Evolutionary conservation across 2,113 vertebrate species (phyloP), one percentile per base, ranked within the genome.

Genomic region (Nesogale talazaci): DNA sequence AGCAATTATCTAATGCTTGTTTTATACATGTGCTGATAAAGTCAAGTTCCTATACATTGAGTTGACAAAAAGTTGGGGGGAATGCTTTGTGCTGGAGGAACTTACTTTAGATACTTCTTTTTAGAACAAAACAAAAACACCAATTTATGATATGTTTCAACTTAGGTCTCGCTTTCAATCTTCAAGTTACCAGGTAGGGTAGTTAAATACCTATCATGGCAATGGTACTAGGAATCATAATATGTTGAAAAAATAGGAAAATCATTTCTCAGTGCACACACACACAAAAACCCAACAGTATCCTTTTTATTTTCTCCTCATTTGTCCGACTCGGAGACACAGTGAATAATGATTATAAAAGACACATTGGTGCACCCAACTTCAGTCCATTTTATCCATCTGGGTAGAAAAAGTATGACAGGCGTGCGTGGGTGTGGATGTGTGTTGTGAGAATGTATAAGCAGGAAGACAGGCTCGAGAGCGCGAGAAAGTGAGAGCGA

Each of bases 381-480:
- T 97, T 95, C 96, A 97, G 92, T 93, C 96, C 93, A 90, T 75
- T 94, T 77, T 80, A 91, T 97, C 96, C 97, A 97, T 96, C 90
- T 94, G 91, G 95, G 83, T 85, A 92, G 78, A 94, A 85, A 92
- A 90, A 94, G 96, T 74, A 83, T 90, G 94, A 95, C 93, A 95
- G 96, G 70, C 78, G 79, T 93, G 93, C 25, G 59, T 90, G 89
- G 92, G 89, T 87, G 95, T 90, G 29, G 89, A 86, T 94, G 87
- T 85, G 29, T n/a, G 25, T 90, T 83, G 86, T 83, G 95, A 95
- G 85, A 88, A 61, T 25, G 65, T 88, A 77, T 31, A 82, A 92
- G 92, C 72, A 83, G 83, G 72, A 90, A 86, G 81, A 61, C 94
- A 92, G 93, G 93, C 96, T 96, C 86, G 67, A 91, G 91, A 93